Percentiles rank a stretch among this genome's conserved stretches.
Conservation (phyloP, 2,888 invertebrate species). For the Himalopsyche anomala region DNA sequence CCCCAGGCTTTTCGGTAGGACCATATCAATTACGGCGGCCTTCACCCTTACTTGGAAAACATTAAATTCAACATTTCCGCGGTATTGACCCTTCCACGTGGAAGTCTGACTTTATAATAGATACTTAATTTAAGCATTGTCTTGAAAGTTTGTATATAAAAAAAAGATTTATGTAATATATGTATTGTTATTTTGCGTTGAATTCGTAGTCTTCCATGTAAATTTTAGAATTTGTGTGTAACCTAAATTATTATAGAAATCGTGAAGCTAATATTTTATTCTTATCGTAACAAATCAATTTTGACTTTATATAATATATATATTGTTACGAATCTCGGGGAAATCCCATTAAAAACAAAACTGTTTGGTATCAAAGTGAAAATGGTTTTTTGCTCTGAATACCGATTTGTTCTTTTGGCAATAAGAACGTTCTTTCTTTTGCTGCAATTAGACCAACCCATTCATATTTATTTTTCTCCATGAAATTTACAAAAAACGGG, state of each 20-base stretch:
- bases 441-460: slow-evolving; percentile 5
- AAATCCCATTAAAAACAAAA: neutral
- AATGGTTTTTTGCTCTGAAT: neutral
- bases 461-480: neutral
- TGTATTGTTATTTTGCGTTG: no score
- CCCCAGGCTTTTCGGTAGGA: slow-evolving; percentile 37
- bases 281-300: slow-evolving; percentile 1
- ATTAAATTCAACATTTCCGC: neutral
- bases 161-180: no score
- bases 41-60: slow-evolving; percentile 16
- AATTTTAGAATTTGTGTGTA: no score
- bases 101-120: neutral
- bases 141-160: no score
- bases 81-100: neutral
- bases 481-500: neutral
- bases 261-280: neutral
- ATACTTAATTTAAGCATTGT: no score
- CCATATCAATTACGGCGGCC: slow-evolving; percentile 37
- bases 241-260: neutral
- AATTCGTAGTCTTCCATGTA: no score
- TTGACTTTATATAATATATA: neutral
- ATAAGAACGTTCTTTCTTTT: slow-evolving; percentile 22
- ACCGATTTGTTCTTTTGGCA: slow-evolving; percentile 9
- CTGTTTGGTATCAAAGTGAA: neutral
- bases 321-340: neutral